Conservation (phyloP, 2,113 vertebrate genomes). For the Tupaia chinensis region DNA sequence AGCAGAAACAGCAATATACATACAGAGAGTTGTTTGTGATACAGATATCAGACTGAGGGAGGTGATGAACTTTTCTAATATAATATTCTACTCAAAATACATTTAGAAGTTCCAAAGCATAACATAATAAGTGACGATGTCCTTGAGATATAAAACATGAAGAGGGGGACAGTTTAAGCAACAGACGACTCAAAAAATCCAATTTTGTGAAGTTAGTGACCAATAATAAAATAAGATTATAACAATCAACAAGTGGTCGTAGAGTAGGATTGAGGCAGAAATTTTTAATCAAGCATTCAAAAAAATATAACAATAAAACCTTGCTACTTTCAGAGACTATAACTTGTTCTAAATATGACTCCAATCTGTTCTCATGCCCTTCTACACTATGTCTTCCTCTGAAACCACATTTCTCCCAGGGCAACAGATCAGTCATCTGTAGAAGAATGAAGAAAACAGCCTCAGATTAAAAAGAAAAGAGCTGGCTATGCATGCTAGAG, state of each 20-base stretch:
- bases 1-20: neutral
- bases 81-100: slow-evolving; percentile 12
- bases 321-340: neutral
- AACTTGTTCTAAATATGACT: slow-evolving; percentile 11
- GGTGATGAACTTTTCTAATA: neutral
- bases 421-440: neutral
- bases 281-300: neutral
- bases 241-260: slow-evolving; percentile 35
- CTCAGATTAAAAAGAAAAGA: slow-evolving; percentile 24
- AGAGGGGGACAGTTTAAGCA: slow-evolving; percentile 14
- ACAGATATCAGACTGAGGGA: neutral
- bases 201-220: slow-evolving; percentile 17
- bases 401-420: slow-evolving; percentile 11
- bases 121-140: neutral
- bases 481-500: neutral
- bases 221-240: neutral
- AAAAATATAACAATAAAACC: neutral
- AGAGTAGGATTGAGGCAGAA: neutral
- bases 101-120: slow-evolving; percentile 1
- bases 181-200: slow-evolving; percentile 39
- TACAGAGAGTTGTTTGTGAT: neutral
- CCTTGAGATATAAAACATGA: slow-evolving; percentile 6
- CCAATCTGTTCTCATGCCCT: neutral
- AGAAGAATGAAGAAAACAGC: slow-evolving; percentile 26
- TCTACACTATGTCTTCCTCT: neutral